Percentiles rank a stretch among this genome's conserved stretches.
phyloP scores from a whole-genome alignment of 2,113 vertebrate species.

The Tachuris rubrigastra region DNA sequence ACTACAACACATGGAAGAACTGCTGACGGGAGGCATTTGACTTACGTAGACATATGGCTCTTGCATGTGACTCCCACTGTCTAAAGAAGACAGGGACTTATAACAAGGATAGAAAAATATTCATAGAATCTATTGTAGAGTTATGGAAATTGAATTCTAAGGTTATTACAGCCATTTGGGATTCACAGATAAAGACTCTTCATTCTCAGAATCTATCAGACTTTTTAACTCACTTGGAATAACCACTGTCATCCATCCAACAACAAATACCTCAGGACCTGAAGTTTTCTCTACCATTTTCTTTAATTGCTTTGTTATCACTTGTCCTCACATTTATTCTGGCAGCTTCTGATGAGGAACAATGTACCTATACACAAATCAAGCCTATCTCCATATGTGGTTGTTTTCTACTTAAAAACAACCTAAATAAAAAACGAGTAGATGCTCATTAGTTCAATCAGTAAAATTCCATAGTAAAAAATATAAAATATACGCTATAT shows the following conservation, averaged over 20 bases:
- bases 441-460: not conserved
- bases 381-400: not conserved
- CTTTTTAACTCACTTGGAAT: not conserved
- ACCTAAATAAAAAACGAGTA: not conserved
- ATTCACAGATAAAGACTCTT: not conserved
- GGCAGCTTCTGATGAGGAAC: not conserved
- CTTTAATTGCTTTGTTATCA: not conserved
- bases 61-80: not conserved
- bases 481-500: not conserved
- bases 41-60: not conserved
- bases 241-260: not conserved
- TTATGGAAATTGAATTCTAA: not conserved
- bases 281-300: not conserved
- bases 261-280: not conserved
- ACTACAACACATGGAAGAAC: constrained; percentile 1
- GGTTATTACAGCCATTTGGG: not conserved
- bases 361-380: not conserved
- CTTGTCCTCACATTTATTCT: not conserved
- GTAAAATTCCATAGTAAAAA: not conserved
- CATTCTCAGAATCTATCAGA: not conserved
- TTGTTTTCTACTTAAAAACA: not conserved
- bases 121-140: not conserved
- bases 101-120: not conserved
- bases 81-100: not conserved
- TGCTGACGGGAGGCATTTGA: not conserved